Evolutionary conservation across 2,797 vertebrate genomes (phyloP).

Genomic region (Danio kyathit): DNA sequence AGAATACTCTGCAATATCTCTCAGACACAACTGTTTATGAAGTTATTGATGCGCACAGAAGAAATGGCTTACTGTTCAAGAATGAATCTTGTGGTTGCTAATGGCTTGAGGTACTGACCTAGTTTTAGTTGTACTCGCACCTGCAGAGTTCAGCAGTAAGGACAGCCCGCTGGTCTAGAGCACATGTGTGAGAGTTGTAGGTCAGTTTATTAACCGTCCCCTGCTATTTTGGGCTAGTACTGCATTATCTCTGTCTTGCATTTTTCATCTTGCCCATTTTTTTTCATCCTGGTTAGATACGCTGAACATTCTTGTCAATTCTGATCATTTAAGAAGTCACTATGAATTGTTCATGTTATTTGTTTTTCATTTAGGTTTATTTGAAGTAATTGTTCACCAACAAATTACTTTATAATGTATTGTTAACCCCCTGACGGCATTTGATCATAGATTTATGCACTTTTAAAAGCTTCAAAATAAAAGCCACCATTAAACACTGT

Average conservation of each 20-base stretch:
- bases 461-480: no score
- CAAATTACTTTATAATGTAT: no score
- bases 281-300: neutral
- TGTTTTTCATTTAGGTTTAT: no score
- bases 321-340: no score
- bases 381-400: no score
- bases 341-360: no score
- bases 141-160: slow-evolving; percentile 20
- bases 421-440: no score
- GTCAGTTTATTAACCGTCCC: neutral
- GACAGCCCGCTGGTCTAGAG: neutral
- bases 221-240: neutral
- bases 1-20: neutral
- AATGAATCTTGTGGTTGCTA: slow-evolving; percentile 31
- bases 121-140: slow-evolving; percentile 46
- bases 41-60: neutral
- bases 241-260: neutral
- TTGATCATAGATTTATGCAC: no score
- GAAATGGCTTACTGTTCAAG: neutral
- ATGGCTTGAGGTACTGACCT: slow-evolving; percentile 57
- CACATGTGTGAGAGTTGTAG: neutral
- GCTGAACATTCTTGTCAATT: no score
- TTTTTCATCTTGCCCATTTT: neutral
- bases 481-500: no score
- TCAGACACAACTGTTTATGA: neutral